Conservation (phyloP, 1,140 invertebrate species). For the Anastrepha obliqua region DNA sequence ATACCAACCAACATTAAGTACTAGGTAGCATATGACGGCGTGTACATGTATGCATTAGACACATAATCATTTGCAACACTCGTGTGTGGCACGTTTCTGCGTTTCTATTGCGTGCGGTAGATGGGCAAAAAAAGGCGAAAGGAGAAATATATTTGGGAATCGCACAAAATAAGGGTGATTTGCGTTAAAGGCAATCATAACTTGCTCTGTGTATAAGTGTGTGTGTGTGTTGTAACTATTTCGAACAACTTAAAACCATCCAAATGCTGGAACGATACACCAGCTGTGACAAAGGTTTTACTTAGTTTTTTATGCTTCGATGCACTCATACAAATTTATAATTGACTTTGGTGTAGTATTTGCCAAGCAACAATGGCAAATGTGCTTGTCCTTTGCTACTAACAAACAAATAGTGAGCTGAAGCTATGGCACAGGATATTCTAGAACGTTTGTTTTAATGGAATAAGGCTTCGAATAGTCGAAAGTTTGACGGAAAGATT, state of each 20-base stretch:
- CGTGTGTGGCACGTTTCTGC: conserved; percentile 37
- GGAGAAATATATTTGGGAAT: neutral
- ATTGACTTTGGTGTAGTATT: neutral
- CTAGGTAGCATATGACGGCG: neutral
- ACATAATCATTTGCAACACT: conserved; percentile 48
- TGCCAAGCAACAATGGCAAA: too few relatives aligned
- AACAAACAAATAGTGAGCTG: too few relatives aligned
- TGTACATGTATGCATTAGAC: neutral
- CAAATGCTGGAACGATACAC: neutral
- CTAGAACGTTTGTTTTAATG: too few relatives aligned
- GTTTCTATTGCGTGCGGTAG: neutral
- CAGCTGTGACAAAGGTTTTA: conserved; percentile 30
- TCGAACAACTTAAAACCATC: neutral
- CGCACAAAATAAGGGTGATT: neutral
- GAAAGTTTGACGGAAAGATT: too few relatives aligned
- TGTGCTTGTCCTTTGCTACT: too few relatives aligned
- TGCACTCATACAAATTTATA: neutral
- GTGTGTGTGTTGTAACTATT: neutral
- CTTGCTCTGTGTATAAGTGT: neutral
- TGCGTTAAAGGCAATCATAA: neutral
- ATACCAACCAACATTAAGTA: neutral
- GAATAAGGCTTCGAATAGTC: too few relatives aligned
- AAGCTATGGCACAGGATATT: too few relatives aligned
- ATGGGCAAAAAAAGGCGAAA: neutral
- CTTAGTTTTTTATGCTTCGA: neutral